A percentile compares a stretch with the other conserved stretches of the same genome.
Evolutionary conservation across 2,888 invertebrate genomes (phyloP).

Genomic region (Euplexia lucipara): DNA sequence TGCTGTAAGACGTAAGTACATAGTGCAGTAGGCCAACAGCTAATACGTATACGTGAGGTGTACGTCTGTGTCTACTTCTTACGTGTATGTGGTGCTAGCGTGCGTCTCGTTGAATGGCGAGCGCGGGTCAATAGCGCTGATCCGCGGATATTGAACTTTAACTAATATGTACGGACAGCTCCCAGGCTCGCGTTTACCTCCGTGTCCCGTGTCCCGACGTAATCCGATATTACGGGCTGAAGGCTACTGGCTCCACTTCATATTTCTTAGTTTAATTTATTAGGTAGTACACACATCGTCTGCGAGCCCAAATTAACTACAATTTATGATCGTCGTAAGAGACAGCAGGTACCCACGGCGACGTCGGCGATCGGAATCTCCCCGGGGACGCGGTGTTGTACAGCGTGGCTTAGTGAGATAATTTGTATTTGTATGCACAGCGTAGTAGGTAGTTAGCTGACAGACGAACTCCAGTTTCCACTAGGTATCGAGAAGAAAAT

Average conservation of each 20-base stretch:
- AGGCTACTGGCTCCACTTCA: slow-evolving; percentile 22
- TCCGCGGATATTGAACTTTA: slow-evolving; percentile 51
- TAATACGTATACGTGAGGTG: background rate
- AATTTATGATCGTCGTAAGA: slow-evolving; percentile 45
- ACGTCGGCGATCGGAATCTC: slow-evolving; percentile 26
- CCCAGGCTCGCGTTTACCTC: slow-evolving; percentile 2
- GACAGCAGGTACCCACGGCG: too few relatives aligned
- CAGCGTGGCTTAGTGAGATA: background rate
- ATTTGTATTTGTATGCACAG: background rate
- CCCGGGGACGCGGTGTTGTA: slow-evolving; percentile 25
- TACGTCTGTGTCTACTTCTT: background rate
- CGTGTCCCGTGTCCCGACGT: slow-evolving; percentile 9
- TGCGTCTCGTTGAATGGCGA: slow-evolving; percentile 19
- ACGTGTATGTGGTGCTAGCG: background rate
- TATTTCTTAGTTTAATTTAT: slow-evolving; percentile 53
- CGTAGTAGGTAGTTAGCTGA: background rate
- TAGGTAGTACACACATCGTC: background rate
- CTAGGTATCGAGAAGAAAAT: background rate
- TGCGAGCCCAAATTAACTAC: slow-evolving; percentile 38
- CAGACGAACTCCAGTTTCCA: too few relatives aligned
- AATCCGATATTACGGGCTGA: slow-evolving; percentile 32
- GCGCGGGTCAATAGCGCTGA: slow-evolving; percentile 29
- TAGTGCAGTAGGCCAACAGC: too few relatives aligned
- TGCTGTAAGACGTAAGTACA: background rate
- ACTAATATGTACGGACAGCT: slow-evolving; percentile 25